A percentile compares a stretch with the other conserved stretches of the same genome.
phyloP scores from a whole-genome alignment of 2,888 invertebrate genomes.

The Hylaea fasciaria region DNA sequence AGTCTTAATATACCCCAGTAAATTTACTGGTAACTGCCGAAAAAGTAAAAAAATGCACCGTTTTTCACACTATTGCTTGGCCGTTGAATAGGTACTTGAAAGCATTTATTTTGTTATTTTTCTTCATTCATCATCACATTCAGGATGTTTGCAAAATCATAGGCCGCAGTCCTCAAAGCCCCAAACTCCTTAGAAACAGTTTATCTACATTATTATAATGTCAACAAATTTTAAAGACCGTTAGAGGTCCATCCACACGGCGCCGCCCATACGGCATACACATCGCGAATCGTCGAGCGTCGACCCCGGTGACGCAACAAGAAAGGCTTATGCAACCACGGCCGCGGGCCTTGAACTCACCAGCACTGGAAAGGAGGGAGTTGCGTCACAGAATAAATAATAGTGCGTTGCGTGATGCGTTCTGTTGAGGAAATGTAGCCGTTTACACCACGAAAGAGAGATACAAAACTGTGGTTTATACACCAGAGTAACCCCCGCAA shows the following conservation, averaged over 20 bases:
- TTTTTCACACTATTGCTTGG: no score
- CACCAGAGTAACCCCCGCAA: background rate
- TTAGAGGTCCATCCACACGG: background rate
- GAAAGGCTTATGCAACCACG: slow-evolving; percentile 40
- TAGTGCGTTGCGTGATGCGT: background rate
- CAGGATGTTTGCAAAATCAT: no score
- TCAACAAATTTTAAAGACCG: slow-evolving; percentile 5
- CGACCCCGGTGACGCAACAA: slow-evolving; percentile 38
- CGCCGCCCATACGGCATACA: slow-evolving; percentile 9
- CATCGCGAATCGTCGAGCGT: slow-evolving; percentile 34
- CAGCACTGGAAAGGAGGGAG: slow-evolving; percentile 16
- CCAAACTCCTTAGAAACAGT: no score
- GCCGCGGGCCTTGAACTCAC: slow-evolving; percentile 39
- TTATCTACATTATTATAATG: background rate
- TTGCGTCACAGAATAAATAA: background rate
- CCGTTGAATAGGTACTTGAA: no score
- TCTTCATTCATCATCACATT: no score
- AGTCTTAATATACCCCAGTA: no score
- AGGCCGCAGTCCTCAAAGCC: no score
- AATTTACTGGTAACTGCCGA: no score
- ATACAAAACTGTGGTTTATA: no score
- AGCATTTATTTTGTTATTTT: no score
- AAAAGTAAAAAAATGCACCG: no score
- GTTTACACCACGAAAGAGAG: no score
- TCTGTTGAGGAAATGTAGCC: background rate